phyloP scores from a whole-genome alignment of 35 echinoderm and acorn worm genomes.

The Nesometra sesokonis region DNA sequence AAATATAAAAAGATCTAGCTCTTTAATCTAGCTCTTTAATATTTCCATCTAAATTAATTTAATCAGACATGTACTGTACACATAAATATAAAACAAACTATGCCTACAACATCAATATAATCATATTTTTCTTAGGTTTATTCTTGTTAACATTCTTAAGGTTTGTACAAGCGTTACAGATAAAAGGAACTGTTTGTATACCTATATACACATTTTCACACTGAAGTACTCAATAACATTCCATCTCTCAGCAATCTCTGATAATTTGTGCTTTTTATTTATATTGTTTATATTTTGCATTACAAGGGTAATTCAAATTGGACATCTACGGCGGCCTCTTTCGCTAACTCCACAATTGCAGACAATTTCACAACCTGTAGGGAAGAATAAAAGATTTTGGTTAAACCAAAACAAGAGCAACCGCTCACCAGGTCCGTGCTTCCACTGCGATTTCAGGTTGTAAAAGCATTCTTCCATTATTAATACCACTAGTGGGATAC shows the following conservation, averaged over 20 bases:
- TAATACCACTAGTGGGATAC: too few relatives aligned
- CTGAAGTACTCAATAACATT: background rate
- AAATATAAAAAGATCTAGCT: too few relatives aligned
- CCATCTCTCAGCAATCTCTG: background rate
- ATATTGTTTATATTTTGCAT: background rate
- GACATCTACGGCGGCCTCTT: slow-evolving; percentile 69
- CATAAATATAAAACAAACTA: background rate
- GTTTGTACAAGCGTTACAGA: background rate
- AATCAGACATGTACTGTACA: background rate
- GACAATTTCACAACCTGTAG: slow-evolving; percentile 78
- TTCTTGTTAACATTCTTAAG: background rate
- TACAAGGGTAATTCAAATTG: slow-evolving; percentile 77
- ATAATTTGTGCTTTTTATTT: background rate
- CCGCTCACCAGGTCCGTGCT: too few relatives aligned
- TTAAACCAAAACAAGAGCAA: background rate
- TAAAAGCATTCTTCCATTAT: too few relatives aligned
- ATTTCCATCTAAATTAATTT: background rate
- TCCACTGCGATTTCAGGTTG: too few relatives aligned
- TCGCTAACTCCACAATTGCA: slow-evolving; percentile 69
- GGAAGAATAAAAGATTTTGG: slow-evolving; percentile 6
- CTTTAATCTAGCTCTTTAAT: too few relatives aligned
- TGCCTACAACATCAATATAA: background rate
- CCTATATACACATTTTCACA: background rate
- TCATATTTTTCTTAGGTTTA: background rate
- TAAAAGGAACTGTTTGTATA: background rate